These are phyloP conservation scores for Mamestra configurata DNA, from an alignment of 1,140 invertebrate genomes.

Conservation along the genomic window DNA sequence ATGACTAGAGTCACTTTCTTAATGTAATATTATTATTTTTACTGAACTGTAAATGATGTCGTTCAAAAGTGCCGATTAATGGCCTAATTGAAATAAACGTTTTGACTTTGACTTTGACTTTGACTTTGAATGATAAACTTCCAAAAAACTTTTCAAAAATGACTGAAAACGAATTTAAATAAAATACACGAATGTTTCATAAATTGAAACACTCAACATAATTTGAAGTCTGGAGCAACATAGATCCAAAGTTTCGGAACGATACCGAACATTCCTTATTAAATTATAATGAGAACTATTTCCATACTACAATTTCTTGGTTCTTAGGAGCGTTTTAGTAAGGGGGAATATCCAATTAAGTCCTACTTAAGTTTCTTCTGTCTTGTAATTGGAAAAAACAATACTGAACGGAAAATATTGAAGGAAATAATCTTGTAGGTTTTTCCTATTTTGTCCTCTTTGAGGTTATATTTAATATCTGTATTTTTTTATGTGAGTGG, in stretches of 20 bases:
- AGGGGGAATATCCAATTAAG: neutral
- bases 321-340: neutral
- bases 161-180: too few species aligned
- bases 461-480: neutral
- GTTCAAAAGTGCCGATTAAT: too few species aligned
- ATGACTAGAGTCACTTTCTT: too few species aligned
- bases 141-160: too few species aligned
- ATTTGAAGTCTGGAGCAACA: too few species aligned
- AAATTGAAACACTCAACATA: too few species aligned
- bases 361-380: neutral
- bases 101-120: too few species aligned
- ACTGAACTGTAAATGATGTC: too few species aligned
- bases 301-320: neutral
- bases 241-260: neutral
- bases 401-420: neutral
- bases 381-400: conserved; percentile 18
- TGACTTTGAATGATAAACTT: too few species aligned
- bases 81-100: too few species aligned
- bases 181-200: too few species aligned
- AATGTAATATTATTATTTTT: too few species aligned
- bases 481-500: neutral
- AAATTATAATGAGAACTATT: conserved; percentile 1
- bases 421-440: neutral
- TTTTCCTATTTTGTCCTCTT: neutral
- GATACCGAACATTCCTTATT: neutral